phyloP scores from a whole-genome alignment of 2,113 vertebrate species.

The Eira barbara region DNA sequence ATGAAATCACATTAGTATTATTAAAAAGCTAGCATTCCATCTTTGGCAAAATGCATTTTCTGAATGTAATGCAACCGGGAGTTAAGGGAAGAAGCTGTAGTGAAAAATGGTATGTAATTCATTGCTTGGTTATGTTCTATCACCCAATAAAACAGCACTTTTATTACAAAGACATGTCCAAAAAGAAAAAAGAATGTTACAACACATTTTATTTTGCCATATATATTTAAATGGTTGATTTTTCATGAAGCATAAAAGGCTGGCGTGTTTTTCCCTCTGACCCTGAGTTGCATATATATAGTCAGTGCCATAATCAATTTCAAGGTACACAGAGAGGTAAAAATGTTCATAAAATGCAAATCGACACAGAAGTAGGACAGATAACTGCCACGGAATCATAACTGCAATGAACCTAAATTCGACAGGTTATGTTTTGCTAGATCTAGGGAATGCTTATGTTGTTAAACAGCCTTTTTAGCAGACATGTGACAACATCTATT shows the following conservation, averaged over 20 bases:
- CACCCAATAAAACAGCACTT: conserved; percentile 52
- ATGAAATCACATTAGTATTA: conserved; percentile 29
- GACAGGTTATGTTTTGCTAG: conserved; percentile 42
- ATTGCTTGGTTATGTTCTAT: conserved; percentile 28
- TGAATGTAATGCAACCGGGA: not conserved
- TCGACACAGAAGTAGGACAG: conserved; percentile 42
- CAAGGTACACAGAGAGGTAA: conserved; percentile 56
- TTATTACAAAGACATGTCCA: conserved; percentile 24
- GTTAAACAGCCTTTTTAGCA: conserved; percentile 68
- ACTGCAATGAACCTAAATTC: conserved; percentile 50
- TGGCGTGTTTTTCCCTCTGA: conserved; percentile 51
- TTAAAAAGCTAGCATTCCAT: conserved; percentile 17
- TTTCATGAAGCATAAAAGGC: conserved; percentile 29
- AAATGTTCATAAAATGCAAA: conserved; percentile 74
- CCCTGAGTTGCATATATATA: conserved; percentile 39
- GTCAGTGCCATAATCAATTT: conserved; percentile 63
- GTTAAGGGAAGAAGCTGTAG: not conserved
- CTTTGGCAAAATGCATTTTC: conserved; percentile 59
- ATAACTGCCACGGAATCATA: conserved; percentile 37
- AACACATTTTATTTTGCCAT: conserved; percentile 64
- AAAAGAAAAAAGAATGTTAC: conserved; percentile 58
- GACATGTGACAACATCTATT: conserved; percentile 51
- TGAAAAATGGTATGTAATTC: conserved; percentile 60
- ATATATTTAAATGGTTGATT: conserved; percentile 72
- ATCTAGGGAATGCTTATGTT: conserved; percentile 59